phyloP scores from a whole-genome alignment of 2,113 vertebrate genomes.

The Diadophis punctatus region DNA sequence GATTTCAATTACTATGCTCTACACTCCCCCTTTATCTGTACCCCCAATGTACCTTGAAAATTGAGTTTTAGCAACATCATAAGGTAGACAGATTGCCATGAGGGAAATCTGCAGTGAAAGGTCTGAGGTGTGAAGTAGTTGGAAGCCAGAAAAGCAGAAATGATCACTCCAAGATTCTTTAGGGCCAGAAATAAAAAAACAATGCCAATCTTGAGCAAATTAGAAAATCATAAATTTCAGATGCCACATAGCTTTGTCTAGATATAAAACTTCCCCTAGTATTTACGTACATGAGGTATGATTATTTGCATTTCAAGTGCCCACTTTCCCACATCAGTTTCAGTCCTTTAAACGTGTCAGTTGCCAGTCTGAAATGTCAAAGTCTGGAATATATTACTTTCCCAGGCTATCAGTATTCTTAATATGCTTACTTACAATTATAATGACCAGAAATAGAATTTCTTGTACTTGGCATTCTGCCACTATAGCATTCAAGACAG shows the following conservation, averaged over 20 bases:
- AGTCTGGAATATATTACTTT: background rate
- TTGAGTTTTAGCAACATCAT: background rate
- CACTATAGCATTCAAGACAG: background rate
- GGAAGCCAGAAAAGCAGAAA: background rate
- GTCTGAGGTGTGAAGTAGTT: background rate
- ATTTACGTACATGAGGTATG: background rate
- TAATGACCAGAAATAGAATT: background rate
- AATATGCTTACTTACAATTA: background rate
- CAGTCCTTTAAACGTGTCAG: background rate
- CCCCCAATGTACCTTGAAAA: background rate
- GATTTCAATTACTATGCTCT: background rate
- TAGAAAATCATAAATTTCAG: background rate
- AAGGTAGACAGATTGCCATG: background rate
- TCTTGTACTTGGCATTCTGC: background rate
- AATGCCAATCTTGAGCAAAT: background rate
- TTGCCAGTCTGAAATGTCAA: background rate
- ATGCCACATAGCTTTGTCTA: background rate
- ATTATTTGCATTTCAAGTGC: background rate
- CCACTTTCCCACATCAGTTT: background rate
- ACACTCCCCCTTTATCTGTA: background rate
- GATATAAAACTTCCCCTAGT: background rate
- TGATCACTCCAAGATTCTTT: background rate
- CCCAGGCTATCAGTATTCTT: background rate
- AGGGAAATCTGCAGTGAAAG: background rate
- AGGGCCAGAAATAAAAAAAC: background rate